phyloP scores from a whole-genome alignment of 2,888 invertebrate genomes.

The Sarcophaga variegata region DNA sequence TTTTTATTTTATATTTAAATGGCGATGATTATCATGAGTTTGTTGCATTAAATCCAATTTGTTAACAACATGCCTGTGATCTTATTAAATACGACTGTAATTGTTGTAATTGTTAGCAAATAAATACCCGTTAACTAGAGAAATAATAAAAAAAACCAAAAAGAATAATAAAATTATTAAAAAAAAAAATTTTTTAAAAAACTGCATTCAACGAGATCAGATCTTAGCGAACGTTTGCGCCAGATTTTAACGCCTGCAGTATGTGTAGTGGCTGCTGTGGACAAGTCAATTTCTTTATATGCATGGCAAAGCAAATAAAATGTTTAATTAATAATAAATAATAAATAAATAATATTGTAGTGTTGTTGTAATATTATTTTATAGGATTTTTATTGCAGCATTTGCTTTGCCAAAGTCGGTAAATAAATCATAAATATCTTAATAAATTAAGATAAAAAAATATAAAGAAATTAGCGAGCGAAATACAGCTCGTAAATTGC shows the following conservation, averaged over 20 bases:
- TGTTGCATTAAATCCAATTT: slow-evolving; percentile 40
- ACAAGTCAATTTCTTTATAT: slow-evolving; percentile 25
- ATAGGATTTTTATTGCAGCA: background rate
- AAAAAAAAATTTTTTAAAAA: too few relatives aligned
- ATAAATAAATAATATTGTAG: background rate
- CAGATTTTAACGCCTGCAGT: slow-evolving; percentile 55
- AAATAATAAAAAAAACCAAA: background rate
- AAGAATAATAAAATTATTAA: background rate
- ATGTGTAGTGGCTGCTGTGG: slow-evolving; percentile 1
- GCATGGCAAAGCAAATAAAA: slow-evolving; percentile 9
- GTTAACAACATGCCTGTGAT: slow-evolving; percentile 60
- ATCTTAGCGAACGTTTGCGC: background rate
- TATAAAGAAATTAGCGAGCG: background rate
- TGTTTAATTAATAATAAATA: slow-evolving; percentile 37
- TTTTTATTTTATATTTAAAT: background rate
- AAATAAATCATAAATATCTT: background rate
- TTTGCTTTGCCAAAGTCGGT: background rate
- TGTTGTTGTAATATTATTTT: background rate
- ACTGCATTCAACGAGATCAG: too few relatives aligned
- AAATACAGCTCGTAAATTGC: background rate
- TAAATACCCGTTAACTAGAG: background rate
- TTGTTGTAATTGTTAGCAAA: background rate
- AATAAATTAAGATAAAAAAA: background rate
- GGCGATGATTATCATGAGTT: slow-evolving; percentile 44
- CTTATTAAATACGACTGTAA: slow-evolving; percentile 10